Evolutionary conservation across 2,113 vertebrate species (phyloP).

Genomic region (Gallinago media): DNA sequence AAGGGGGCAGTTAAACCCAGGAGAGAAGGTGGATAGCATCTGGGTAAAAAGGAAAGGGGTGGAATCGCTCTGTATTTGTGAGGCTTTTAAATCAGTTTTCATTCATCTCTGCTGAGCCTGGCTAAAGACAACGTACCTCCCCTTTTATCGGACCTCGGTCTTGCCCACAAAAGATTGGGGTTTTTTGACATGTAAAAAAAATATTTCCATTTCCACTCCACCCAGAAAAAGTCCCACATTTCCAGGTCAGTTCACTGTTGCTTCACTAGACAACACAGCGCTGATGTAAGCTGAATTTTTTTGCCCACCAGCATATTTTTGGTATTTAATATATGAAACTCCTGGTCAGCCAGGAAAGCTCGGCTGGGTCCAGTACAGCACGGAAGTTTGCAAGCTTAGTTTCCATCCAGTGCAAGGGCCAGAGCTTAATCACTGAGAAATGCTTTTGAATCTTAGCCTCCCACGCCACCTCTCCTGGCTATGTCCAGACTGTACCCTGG

Average conservation of each 20-base stretch:
- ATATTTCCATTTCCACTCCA: not conserved
- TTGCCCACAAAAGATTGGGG: not conserved
- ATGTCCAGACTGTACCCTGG: not conserved
- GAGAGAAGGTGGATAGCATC: not conserved
- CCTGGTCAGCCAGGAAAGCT: not conserved
- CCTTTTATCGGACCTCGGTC: not conserved
- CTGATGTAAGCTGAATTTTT: not conserved
- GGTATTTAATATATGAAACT: not conserved
- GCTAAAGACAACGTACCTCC: not conserved
- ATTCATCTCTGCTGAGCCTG: not conserved
- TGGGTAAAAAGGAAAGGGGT: not conserved
- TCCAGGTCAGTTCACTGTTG: not conserved
- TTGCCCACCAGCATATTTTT: not conserved
- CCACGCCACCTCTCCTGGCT: not conserved
- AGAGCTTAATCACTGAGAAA: not conserved
- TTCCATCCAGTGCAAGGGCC: not conserved
- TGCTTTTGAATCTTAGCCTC: not conserved
- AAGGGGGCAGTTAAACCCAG: not conserved
- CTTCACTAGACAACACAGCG: not conserved
- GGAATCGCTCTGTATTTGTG: not conserved
- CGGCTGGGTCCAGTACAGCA: accelerated
- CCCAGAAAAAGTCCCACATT: not conserved
- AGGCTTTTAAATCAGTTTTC: not conserved
- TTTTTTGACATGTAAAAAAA: not conserved
- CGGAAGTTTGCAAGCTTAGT: not conserved